Evolutionary conservation across 2,113 vertebrate species (phyloP), one percentile per base, ranked within the genome.

Genomic region (Edolisoma coerulescens): DNA sequence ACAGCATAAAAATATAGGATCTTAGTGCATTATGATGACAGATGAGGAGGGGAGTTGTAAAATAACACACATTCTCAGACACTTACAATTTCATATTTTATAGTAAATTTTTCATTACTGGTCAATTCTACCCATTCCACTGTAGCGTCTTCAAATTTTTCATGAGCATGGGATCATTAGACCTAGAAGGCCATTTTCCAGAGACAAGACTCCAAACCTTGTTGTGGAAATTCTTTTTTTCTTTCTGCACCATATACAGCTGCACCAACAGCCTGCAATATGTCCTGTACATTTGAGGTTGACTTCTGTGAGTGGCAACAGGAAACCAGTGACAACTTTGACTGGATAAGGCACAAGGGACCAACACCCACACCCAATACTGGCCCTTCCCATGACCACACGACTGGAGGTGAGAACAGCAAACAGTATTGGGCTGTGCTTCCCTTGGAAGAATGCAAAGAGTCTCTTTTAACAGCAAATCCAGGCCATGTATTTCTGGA

Each of bases 291-390:
- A 7, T 99, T 99, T 96, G 98, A 98, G 50, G 79, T 53, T 0
- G 85, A 95, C 80, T 69, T 98, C 42, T 99, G 98, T 96, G 94
- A 94, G 10, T 99, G 98, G 98, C 57, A 96, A 56, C 98, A 99
- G 84, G 93, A 97, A 20, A 50, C 90, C 44, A 96, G 87, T 57
- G 98, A 99, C 35, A 84, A 95, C 80, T 98, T 98, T 86, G 97
- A 99, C 87, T 99, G 98, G 98, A 98, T 78, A 83, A 98, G 98
- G 88, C 85, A 96, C 81, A 98, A 95, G 52, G 98, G 98, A 16
- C 60, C 96, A 7, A 99, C 98, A 17, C 97, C 96, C 23, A 96
- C 98, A 70, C 47, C 87, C 42, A 33, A 84, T 68, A 98, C 98
- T 1, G 98, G 98, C 39, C 98, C 98, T 86, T 93, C 93, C 30